Conservation (phyloP, 2,113 vertebrate species). For the Syngnathus scovelli region DNA sequence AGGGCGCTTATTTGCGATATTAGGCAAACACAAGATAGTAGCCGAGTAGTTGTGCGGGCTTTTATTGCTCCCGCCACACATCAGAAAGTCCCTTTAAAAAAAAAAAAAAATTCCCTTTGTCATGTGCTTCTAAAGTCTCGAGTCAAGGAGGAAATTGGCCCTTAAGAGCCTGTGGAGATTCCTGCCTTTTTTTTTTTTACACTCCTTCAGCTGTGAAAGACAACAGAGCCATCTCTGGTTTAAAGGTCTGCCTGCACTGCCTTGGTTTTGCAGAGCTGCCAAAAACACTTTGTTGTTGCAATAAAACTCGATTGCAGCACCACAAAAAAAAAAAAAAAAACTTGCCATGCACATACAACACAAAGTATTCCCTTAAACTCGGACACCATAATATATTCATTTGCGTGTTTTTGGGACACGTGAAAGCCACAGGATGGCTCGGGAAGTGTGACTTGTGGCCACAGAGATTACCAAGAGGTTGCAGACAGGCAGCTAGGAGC, state of each 20-base stretch:
- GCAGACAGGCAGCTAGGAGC: slow-evolving; percentile 26
- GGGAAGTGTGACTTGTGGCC: neutral
- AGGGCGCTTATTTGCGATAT: neutral
- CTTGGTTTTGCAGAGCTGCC: slow-evolving; percentile 40
- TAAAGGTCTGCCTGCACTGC: slow-evolving; percentile 42
- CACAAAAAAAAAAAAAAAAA: neutral
- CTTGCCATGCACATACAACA: neutral
- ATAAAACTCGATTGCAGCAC: slow-evolving; percentile 48
- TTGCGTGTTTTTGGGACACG: neutral
- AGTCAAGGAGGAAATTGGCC: slow-evolving; percentile 63
- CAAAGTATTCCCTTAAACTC: neutral
- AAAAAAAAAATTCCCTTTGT: slow-evolving; percentile 43
- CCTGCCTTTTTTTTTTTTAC: slow-evolving; percentile 42
- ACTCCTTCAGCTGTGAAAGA: slow-evolving; percentile 61
- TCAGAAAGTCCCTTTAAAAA: slow-evolving; percentile 30
- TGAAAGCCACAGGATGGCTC: neutral
- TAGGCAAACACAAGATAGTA: slow-evolving; percentile 21
- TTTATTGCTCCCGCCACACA: slow-evolving; percentile 44
- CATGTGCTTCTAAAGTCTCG: slow-evolving; percentile 40
- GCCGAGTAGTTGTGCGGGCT: neutral
- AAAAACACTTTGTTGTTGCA: slow-evolving; percentile 47
- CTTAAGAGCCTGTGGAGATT: slow-evolving; percentile 59
- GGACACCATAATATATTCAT: neutral
- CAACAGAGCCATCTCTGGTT: slow-evolving; percentile 48
- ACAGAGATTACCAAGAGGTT: slow-evolving; percentile 38